Base-by-base conservation (phyloP, 2,888 invertebrate species). In the Hydriomena furcata region DNA sequence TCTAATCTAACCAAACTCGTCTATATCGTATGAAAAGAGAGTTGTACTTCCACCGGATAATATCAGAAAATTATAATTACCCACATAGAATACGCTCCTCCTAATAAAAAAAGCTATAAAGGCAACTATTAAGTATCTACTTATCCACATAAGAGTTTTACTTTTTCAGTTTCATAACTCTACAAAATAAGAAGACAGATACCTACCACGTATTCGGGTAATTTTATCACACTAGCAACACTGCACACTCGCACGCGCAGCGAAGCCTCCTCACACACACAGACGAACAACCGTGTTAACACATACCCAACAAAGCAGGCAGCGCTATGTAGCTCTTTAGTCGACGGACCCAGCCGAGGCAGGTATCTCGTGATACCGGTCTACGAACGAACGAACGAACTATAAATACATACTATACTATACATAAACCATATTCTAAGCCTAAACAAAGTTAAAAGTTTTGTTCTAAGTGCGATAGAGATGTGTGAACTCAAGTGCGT, bases 361-460 rank as follows among this genome's bases (percentile, higher is more conserved):
- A 82, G 83, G 84, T 84, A 83, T 64, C 67, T 71, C 68, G 76
- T 65, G 78, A 65, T 75, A 79, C 84, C 84, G 81, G 85, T 71
- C 66, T 78, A 86, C 86, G 89, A 89, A 82, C 88, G 89, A 89
- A 88, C 89, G 89, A 89, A 88, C 82, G 66, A 81, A 80, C 70
- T 68, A n/a, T n/a, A n/a, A n/a, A n/a, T n/a, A n/a, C n/a, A n/a
- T n/a, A n/a, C n/a, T n/a, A n/a, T n/a, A n/a, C n/a, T n/a, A n/a
- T n/a, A n/a, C n/a, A n/a, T n/a, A 59, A 66, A 68, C 66, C 68
- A 52, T 69, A 66, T 69, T 60, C 43, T 49, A 58, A 63, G 36
- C 40, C 51, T 50, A 52, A 58, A 60, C 54, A 60, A 55, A 55
- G 46, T 45, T 23, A 35, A 41, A 37, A 43, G 38, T 55, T 40